Percentiles rank a stretch among this genome's conserved stretches.
Evolutionary conservation across 2,888 invertebrate species (phyloP).

Genomic region (Gandaritis pyraliata): DNA sequence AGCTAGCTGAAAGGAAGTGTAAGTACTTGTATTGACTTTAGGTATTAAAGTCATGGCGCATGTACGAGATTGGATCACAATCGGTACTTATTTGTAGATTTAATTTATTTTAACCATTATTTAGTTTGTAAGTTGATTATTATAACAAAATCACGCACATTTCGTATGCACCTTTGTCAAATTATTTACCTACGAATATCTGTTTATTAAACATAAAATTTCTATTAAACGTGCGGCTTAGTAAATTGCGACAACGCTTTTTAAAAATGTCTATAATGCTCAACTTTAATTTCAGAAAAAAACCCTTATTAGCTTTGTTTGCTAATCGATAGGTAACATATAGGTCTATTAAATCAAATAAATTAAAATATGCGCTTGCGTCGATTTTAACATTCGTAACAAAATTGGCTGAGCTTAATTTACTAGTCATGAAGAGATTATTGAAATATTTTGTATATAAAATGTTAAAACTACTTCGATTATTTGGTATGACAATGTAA

Average conservation of each 20-base stretch:
- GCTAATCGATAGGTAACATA: constrained; percentile 4
- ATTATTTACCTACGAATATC: constrained; percentile 14
- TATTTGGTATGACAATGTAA: constrained; percentile 57
- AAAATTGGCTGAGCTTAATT: constrained; percentile 68
- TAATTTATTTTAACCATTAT: constrained; percentile 73
- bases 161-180: constrained; percentile 43
- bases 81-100: constrained; percentile 65
- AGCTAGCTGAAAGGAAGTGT: constrained; percentile 55
- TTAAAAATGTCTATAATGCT: constrained; percentile 66
- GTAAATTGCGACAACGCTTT: constrained; percentile 63
- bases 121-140: constrained; percentile 68
- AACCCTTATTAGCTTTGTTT: constrained; percentile 12
- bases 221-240: constrained; percentile 66
- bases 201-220: constrained; percentile 28
- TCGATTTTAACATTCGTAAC: constrained; percentile 51
- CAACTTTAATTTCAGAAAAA: constrained; percentile 44
- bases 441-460: constrained; percentile 79
- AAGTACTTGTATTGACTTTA: constrained; percentile 83
- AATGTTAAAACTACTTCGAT: constrained; percentile 61
- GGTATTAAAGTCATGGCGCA: constrained; percentile 79
- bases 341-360: constrained; percentile 44
- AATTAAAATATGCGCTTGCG: constrained; percentile 51
- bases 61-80: constrained; percentile 67
- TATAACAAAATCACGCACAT: constrained; percentile 52
- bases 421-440: constrained; percentile 77